Percentiles rank a stretch among this genome's conserved stretches.
phyloP scores from a whole-genome alignment of 2,113 vertebrate species.

The Rhea americana region DNA sequence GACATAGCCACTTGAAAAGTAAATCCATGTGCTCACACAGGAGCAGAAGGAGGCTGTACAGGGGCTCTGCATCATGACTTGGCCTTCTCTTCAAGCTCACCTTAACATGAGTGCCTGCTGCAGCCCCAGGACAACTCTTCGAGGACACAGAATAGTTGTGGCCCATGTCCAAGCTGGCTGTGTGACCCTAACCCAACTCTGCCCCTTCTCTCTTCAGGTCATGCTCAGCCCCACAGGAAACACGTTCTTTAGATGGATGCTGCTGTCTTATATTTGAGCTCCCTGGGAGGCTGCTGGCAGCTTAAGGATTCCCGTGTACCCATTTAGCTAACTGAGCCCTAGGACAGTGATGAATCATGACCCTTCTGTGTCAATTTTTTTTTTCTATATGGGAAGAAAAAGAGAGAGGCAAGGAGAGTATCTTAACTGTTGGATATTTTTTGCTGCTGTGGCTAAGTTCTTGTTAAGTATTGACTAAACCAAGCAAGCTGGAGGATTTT shows the following conservation, averaged over 20 bases:
- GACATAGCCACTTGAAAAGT: slow-evolving; percentile 16
- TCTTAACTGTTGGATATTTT: slow-evolving; percentile 7
- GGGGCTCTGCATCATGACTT: not conserved
- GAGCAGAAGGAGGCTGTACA: not conserved
- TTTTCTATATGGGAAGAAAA: not conserved
- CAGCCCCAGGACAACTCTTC: not conserved
- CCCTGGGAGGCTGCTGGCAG: not conserved
- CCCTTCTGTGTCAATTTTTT: not conserved
- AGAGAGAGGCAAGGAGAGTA: not conserved
- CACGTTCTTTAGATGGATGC: not conserved
- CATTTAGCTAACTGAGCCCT: not conserved
- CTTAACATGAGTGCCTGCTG: not conserved
- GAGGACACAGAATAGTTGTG: not conserved
- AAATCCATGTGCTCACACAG: not conserved
- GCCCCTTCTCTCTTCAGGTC: not conserved
- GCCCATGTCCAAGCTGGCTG: not conserved
- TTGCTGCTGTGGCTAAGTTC: slow-evolving; percentile 7
- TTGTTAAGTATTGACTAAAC: slow-evolving; percentile 25
- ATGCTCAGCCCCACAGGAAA: not conserved
- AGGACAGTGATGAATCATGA: not conserved
- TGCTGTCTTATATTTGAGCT: not conserved
- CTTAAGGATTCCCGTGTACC: not conserved
- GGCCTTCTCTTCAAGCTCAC: not conserved
- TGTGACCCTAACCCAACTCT: not conserved
- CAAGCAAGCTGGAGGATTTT: slow-evolving; percentile 37